phyloP scores from a whole-genome alignment of 2,888 invertebrate genomes.

The Micoletzkya japonica region DNA sequence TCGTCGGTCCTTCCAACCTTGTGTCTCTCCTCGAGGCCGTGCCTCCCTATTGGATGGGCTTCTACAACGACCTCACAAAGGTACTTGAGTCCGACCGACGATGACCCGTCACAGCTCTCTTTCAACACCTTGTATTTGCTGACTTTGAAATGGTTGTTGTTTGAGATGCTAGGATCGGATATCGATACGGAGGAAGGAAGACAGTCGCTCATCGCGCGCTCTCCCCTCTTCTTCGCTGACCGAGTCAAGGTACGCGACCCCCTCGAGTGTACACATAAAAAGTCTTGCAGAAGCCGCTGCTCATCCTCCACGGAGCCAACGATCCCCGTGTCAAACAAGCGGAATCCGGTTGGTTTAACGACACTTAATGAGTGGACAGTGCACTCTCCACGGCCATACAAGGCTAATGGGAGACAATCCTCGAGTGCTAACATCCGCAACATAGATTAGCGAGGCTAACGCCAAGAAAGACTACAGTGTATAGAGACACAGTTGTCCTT shows the following conservation, averaged over 20 bases:
- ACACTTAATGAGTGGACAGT: too few species aligned
- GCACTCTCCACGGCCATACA: too few species aligned
- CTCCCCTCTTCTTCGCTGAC: constrained; percentile 60
- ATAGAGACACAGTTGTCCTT: too few species aligned
- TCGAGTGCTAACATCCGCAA: too few species aligned
- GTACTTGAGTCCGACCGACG: constrained; percentile 26
- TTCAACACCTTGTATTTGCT: too few species aligned
- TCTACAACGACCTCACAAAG: constrained; percentile 59
- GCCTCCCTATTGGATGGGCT: constrained; percentile 63
- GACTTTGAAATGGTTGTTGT: background rate
- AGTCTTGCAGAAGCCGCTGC: constrained; percentile 46
- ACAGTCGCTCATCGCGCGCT: constrained; percentile 55
- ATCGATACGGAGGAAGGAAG: constrained; percentile 50
- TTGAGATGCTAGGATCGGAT: constrained; percentile 48
- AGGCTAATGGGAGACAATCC: too few species aligned
- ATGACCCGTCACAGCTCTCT: too few species aligned
- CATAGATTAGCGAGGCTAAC: too few species aligned
- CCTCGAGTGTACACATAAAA: background rate
- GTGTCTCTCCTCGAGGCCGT: constrained; percentile 60
- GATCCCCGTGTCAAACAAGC: constrained; percentile 61
- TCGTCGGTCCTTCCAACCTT: constrained; percentile 62
- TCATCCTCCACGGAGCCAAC: constrained; percentile 63
- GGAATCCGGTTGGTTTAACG: constrained; percentile 54
- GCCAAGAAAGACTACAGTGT: too few species aligned
- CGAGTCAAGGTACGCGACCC: constrained; percentile 38